Percentiles rank a stretch among this genome's conserved stretches.
phyloP scores from a whole-genome alignment of 2,888 invertebrate genomes.

The Helleia helle region DNA sequence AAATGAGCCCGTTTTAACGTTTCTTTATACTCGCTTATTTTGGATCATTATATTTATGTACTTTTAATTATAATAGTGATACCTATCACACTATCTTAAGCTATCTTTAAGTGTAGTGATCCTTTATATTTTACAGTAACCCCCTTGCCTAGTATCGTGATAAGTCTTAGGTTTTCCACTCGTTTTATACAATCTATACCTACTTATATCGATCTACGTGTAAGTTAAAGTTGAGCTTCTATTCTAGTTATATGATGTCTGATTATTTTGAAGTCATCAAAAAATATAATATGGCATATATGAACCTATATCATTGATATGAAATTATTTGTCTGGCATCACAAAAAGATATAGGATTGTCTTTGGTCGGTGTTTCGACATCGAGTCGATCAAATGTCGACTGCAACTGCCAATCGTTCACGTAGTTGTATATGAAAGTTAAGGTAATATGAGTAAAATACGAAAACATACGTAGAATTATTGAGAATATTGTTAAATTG shows the following conservation, averaged over 20 bases:
- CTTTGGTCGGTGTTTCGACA: constrained; percentile 25
- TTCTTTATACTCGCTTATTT: constrained; percentile 13
- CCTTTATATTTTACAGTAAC: constrained; percentile 63
- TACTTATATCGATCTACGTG: constrained; percentile 59
- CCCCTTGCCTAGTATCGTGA: constrained; percentile 58
- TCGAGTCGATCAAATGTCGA: constrained; percentile 26
- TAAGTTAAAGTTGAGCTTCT: constrained; percentile 72
- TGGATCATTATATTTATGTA: constrained; percentile 9
- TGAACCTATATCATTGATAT: background rate
- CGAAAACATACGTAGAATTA: constrained; percentile 53
- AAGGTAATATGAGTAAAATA: constrained; percentile 35
- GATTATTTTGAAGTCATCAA: constrained; percentile 6
- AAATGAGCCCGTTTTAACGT: background rate
- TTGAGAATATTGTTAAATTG: constrained; percentile 60
- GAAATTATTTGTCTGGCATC: background rate
- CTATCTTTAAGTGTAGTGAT: constrained; percentile 69
- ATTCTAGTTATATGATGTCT: constrained; percentile 38
- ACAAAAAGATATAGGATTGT: constrained; percentile 10
- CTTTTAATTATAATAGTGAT: constrained; percentile 14
- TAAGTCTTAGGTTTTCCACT: constrained; percentile 72
- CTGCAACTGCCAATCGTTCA: constrained; percentile 62
- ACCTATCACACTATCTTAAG: constrained; percentile 57
- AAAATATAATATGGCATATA: background rate
- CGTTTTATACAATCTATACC: constrained; percentile 69
- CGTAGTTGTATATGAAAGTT: constrained; percentile 38